A percentile compares a stretch with the other conserved stretches of the same genome.
These are phyloP conservation scores for Holothuria leucospilota DNA, from an alignment of 53 echinoderm and acorn worm species.

Conservation along the genomic window DNA sequence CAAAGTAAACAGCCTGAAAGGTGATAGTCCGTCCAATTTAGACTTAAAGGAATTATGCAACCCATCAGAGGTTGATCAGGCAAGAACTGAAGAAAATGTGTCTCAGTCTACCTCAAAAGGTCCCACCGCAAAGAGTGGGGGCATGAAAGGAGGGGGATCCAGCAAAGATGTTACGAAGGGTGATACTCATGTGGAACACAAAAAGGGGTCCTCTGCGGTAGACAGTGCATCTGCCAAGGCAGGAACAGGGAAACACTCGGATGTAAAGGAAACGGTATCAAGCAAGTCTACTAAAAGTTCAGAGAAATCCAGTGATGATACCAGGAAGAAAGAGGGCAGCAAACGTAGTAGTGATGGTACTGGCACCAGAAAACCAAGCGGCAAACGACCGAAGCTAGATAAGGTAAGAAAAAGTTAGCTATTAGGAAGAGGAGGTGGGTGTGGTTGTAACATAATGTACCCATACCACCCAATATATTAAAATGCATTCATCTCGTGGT, in stretches of 20 bases:
- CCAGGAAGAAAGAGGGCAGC: conserved; percentile 64
- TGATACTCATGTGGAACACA: background rate
- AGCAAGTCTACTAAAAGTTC: conserved; percentile 44
- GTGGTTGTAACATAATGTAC: no score
- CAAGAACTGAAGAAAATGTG: conserved; percentile 45
- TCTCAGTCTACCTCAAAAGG: conserved; percentile 12
- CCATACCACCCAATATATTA: no score
- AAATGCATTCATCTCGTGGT: no score
- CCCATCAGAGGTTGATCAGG: background rate
- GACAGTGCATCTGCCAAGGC: background rate
- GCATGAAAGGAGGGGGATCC: background rate
- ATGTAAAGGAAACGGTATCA: background rate
- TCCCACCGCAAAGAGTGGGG: no score
- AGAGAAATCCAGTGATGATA: conserved; percentile 66
- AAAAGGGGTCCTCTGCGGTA: background rate
- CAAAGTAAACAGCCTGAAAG: conserved; percentile 89
- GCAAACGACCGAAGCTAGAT: conserved; percentile 88
- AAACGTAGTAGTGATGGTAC: conserved; percentile 63
- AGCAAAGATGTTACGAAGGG: background rate
- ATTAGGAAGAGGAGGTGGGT: no score
- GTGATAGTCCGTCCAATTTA: conserved; percentile 56
- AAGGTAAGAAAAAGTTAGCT: conserved; percentile 68
- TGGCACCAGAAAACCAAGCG: conserved; percentile 73
- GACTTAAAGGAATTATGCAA: conserved; percentile 47
- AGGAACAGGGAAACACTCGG: background rate